phyloP scores from a whole-genome alignment of 1,140 invertebrate species.

The Cydia pomonella region DNA sequence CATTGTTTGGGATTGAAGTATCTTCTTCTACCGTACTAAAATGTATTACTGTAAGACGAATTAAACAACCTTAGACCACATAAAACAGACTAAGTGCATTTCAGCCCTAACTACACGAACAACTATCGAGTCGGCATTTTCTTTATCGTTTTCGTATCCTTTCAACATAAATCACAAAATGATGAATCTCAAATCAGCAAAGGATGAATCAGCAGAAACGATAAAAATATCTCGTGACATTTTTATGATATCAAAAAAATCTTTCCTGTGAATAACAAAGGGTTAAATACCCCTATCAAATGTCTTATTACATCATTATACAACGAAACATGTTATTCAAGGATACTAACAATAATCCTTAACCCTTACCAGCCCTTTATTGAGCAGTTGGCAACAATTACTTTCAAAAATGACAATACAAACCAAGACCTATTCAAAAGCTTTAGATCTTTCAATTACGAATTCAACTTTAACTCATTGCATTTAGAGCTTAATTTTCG shows the following conservation, averaged over 20 bases:
- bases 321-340: neutral
- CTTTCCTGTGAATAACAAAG: neutral
- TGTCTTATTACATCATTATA: neutral
- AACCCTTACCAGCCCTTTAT: neutral
- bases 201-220: too few species aligned
- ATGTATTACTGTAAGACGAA: too few species aligned
- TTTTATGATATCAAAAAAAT: neutral
- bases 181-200: too few species aligned
- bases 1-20: neutral
- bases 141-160: too few species aligned
- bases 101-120: too few species aligned
- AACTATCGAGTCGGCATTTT: too few species aligned
- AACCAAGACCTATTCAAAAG: neutral
- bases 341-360: neutral
- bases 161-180: too few species aligned
- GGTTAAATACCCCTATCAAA: conserved; percentile 3
- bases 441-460: neutral
- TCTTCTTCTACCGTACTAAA: too few species aligned
- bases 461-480: neutral
- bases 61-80: too few species aligned
- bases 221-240: too few species aligned
- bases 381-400: neutral
- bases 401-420: neutral
- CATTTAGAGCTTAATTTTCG: neutral
- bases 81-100: too few species aligned